These are phyloP conservation scores for Gavia stellata DNA, from an alignment of 2,113 vertebrate genomes.

Conservation along the genomic window DNA sequence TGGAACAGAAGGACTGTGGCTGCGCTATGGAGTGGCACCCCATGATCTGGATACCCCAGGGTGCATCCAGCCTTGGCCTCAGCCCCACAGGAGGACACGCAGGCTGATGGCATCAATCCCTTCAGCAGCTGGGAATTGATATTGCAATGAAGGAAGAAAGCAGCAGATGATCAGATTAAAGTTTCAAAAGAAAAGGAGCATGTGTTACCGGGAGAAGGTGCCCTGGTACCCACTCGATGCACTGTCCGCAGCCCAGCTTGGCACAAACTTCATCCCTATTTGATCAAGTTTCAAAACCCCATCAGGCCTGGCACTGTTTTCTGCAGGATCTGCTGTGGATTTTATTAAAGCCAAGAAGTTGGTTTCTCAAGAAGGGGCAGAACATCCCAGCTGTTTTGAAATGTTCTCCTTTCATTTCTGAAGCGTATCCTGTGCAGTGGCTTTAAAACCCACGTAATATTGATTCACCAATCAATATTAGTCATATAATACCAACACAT, in stretches of 20 bases:
- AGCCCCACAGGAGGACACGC: neutral
- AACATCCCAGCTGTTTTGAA: neutral
- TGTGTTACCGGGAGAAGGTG: accelerated
- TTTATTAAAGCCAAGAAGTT: neutral
- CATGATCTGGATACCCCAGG: accelerated
- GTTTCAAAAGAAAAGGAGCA: neutral
- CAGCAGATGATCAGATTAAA: neutral
- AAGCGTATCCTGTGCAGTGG: neutral
- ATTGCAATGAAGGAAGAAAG: neutral
- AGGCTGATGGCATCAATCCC: neutral
- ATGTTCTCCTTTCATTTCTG: neutral
- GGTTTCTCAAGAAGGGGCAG: neutral
- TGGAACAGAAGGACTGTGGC: too few relatives aligned
- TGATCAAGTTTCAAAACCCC: neutral
- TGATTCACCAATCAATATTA: neutral
- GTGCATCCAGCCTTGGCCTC: neutral
- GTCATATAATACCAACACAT: neutral
- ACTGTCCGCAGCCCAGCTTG: neutral
- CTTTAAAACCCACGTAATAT: neutral
- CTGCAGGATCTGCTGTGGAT: neutral
- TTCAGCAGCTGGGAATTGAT: neutral
- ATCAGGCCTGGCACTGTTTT: neutral
- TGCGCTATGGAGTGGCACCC: neutral
- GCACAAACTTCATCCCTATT: neutral
- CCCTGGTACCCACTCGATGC: neutral